Base-by-base conservation (phyloP, 2,888 invertebrate genomes). In the Vanessa cardui region DNA sequence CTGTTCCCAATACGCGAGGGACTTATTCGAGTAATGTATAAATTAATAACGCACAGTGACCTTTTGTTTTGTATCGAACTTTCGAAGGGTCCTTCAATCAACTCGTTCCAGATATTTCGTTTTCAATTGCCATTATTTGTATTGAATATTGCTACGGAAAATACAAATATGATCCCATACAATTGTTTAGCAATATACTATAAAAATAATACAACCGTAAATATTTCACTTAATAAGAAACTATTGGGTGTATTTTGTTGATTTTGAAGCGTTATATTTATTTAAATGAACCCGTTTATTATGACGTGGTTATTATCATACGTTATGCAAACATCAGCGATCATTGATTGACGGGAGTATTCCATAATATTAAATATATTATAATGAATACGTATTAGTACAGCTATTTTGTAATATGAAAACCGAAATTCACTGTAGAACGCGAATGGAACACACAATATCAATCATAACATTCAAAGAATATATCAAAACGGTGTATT, bases 21-120 rank as follows among this genome's bases (percentile, higher is more conserved):
- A 44, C 52, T 20, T 9, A 26, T 16, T 54, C 18, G 44, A 52
- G 49, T 39, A 31, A 52, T 31, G 52, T 31, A 54, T 62, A 52
- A 65, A 65, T 69, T 59, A 62, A 59, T 58, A 65, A 58, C 58
- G 58, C 61, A 20, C 39, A 49, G 62, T 62, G 65, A 62, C 62
- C 68, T 67, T 59, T 58, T 68, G 61, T 61, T 61, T 59, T 65
- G 52, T 52, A 54, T 62, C 62, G 56, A 59, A 44, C 58, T 62
- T 26, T 45, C 31, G 31, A 33, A 64, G 62, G 52, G 65, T 46
- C 62, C 69, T 69, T 62, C 69, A 69, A 65, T 69, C 65, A 62
- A 50, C 21, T 52, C 58, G 65, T 59, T 62, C 59, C 65, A 62
- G 58, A 69, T 62, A 65, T 69, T 65, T 61, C 64, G 56, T 68